Evolutionary conservation across 2,888 invertebrate species (phyloP).

Genomic region (Cetonia aurata): DNA sequence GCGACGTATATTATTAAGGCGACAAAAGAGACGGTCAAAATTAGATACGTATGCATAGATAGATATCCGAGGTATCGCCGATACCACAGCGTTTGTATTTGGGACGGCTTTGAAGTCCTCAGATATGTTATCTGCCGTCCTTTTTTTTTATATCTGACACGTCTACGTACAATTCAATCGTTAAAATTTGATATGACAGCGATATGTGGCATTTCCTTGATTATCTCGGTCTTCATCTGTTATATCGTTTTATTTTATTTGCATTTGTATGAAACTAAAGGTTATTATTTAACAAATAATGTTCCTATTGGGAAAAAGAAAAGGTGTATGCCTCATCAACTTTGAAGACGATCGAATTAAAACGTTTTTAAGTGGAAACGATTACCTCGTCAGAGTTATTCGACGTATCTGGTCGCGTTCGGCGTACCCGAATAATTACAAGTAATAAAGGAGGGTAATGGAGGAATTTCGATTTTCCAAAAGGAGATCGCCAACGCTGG

Average conservation of each 20-base stretch:
- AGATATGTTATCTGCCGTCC: neutral
- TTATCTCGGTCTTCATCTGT: conserved; percentile 17
- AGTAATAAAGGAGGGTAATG: conserved; percentile 20
- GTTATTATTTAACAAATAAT: neutral
- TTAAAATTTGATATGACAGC: conserved; percentile 28
- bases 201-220: conserved; percentile 24
- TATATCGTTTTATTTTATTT: conserved; percentile 11
- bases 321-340: neutral
- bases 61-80: conserved; percentile 5
- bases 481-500: neutral
- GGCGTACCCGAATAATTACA: conserved; percentile 17
- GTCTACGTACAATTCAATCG: conserved; percentile 27
- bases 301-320: neutral
- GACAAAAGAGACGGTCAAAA: conserved; percentile 36
- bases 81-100: neutral
- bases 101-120: conserved; percentile 30
- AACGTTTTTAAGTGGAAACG: conserved; percentile 15
- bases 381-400: conserved; percentile 17
- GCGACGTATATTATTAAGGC: conserved; percentile 30
- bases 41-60: conserved; percentile 28
- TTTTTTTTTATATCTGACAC: neutral
- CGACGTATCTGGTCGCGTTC: conserved; percentile 2
- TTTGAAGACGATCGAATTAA: neutral
- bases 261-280: neutral
- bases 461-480: conserved; percentile 32